phyloP scores from a whole-genome alignment of 2,888 invertebrate species.

The Philopedon plagiatum region DNA sequence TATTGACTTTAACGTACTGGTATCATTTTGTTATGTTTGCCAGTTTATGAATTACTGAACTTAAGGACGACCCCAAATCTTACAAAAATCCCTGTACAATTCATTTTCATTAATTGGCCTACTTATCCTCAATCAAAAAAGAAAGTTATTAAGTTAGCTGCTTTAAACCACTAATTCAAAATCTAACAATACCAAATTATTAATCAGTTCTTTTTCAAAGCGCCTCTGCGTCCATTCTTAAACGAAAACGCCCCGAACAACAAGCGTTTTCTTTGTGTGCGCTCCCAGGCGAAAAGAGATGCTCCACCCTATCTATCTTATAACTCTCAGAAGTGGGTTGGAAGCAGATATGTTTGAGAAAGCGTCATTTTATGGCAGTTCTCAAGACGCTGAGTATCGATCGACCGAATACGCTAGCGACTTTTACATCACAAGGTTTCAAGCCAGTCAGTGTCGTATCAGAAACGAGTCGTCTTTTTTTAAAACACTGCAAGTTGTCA shows the following conservation, averaged over 20 bases:
- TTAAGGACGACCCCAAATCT: too few species aligned
- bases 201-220: slow-evolving; percentile 20
- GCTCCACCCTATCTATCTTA: slow-evolving; percentile 38
- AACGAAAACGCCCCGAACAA: slow-evolving; percentile 31
- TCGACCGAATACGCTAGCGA: slow-evolving; percentile 22
- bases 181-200: slow-evolving; percentile 22
- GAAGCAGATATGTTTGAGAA: slow-evolving; percentile 33
- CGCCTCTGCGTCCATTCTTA: slow-evolving; percentile 26
- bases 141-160: neutral
- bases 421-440: slow-evolving; percentile 18
- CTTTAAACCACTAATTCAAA: neutral
- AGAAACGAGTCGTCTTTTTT: neutral
- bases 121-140: too few species aligned
- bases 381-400: slow-evolving; percentile 38
- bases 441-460: neutral
- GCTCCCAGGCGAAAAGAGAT: slow-evolving; percentile 26
- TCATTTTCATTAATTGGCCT: too few species aligned
- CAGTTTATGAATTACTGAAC: too few species aligned
- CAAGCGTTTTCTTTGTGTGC: slow-evolving; percentile 33
- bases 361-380: slow-evolving; percentile 42
- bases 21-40: too few species aligned
- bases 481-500: neutral
- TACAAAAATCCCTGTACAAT: too few species aligned
- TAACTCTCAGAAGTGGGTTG: slow-evolving; percentile 33
- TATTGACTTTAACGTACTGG: too few species aligned